Evolutionary conservation across 2,113 vertebrate species (phyloP).

Genomic region (Mystacornis crossleyi): DNA sequence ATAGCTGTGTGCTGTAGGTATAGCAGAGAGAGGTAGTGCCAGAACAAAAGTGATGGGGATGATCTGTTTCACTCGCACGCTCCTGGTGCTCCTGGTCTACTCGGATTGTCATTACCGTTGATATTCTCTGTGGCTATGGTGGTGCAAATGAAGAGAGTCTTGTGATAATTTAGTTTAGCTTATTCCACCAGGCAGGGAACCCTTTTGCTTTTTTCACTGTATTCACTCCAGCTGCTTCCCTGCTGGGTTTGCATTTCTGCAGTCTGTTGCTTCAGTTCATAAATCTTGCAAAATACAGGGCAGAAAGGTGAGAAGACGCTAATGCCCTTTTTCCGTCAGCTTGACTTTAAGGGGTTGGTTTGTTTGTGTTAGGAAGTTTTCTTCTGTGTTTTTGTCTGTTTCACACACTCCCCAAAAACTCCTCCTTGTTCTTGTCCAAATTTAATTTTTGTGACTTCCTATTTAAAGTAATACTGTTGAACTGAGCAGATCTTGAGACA

Average conservation of each 20-base stretch:
- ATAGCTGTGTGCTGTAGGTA: neutral
- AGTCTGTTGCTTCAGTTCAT: neutral
- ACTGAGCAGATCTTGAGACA: neutral
- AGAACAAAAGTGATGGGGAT: neutral
- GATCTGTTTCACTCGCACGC: fast-evolving
- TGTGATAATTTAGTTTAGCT: neutral
- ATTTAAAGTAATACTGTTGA: neutral
- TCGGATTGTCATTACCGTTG: neutral
- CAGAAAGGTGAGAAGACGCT: neutral
- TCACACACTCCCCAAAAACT: neutral
- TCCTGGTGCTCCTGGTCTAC: neutral
- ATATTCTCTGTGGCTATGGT: neutral
- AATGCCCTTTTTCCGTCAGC: neutral
- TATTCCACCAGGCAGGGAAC: neutral
- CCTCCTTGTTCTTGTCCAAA: neutral
- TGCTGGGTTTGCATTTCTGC: neutral
- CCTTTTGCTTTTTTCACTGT: neutral
- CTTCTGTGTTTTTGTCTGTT: neutral
- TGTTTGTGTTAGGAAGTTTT: neutral
- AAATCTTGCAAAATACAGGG: neutral
- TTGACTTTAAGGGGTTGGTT: neutral
- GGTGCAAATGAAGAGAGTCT: neutral
- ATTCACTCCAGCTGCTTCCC: neutral
- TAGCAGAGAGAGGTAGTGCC: neutral
- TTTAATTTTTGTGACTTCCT: neutral